A percentile compares a stretch with the other conserved stretches of the same genome.
These are phyloP conservation scores for Nymphalis polychloros DNA, from an alignment of 2,888 invertebrate genomes.

Conservation along the genomic window DNA sequence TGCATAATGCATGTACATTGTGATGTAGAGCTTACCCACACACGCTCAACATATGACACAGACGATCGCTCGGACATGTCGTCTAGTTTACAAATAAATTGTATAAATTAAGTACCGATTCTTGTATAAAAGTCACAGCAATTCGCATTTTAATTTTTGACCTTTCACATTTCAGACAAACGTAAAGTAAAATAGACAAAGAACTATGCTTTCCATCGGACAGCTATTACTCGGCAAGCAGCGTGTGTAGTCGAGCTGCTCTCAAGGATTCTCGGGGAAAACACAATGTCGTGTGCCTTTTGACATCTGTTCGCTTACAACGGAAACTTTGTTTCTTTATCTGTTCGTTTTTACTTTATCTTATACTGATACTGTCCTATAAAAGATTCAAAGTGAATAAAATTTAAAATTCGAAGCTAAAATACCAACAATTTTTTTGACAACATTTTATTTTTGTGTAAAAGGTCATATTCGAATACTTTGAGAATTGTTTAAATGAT, in stretches of 20 bases:
- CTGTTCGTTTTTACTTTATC: slow-evolving; percentile 12
- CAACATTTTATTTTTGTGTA: too few relatives aligned
- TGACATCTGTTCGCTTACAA: slow-evolving; percentile 38
- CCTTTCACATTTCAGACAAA: slow-evolving; percentile 19
- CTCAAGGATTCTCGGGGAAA: slow-evolving; percentile 35
- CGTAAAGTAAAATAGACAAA: slow-evolving; percentile 33
- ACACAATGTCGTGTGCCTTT: slow-evolving; percentile 39
- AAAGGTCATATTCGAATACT: neutral
- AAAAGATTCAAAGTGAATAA: slow-evolving; percentile 7
- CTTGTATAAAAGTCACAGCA: neutral
- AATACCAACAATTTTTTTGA: neutral
- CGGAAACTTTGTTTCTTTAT: slow-evolving; percentile 34
- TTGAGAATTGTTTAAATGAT: neutral
- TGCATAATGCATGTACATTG: too few relatives aligned
- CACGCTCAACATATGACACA: too few relatives aligned
- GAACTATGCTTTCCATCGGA: slow-evolving; percentile 37
- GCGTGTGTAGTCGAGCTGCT: slow-evolving; percentile 37
- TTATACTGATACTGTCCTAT: slow-evolving; percentile 5
- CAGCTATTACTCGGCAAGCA: slow-evolving; percentile 38
- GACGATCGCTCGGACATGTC: too few relatives aligned
- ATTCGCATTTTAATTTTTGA: neutral
- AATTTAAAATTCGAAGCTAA: slow-evolving; percentile 2
- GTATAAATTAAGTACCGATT: too few relatives aligned
- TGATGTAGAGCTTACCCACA: too few relatives aligned
- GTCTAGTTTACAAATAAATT: too few relatives aligned